A percentile compares a stretch with the other conserved stretches of the same genome.
Conservation (phyloP, 1,140 invertebrate species). For the Wasmannia auropunctata region DNA sequence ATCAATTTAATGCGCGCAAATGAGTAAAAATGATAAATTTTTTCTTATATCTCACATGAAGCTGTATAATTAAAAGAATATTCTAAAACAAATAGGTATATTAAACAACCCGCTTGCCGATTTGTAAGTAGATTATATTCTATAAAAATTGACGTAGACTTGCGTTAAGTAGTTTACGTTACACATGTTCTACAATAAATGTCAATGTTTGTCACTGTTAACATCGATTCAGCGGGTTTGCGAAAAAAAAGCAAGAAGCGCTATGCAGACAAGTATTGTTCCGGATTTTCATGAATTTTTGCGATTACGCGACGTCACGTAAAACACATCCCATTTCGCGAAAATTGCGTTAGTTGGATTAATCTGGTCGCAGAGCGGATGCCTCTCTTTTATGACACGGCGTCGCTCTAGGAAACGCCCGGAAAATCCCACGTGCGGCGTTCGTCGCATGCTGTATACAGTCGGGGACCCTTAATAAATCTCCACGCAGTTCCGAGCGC, state of each 20-base stretch:
- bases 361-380: constrained; percentile 68
- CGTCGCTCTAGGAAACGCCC: constrained; percentile 64
- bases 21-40: not conserved
- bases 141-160: not conserved
- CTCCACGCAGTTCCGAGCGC: constrained; percentile 43
- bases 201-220: constrained; percentile 27
- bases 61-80: not conserved
- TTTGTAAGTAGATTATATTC: not conserved
- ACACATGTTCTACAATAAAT: constrained; percentile 15
- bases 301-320: constrained; percentile 54
- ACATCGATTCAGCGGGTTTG: not conserved
- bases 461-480: constrained; percentile 73
- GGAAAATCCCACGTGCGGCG: constrained; percentile 63
- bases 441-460: constrained; percentile 60
- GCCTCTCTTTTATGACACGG: constrained; percentile 60
- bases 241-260: constrained; percentile 5
- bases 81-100: not conserved
- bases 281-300: constrained; percentile 60
- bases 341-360: constrained; percentile 68
- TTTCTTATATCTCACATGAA: not conserved
- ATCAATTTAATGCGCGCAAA: not conserved
- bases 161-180: not conserved
- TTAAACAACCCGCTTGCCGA: not conserved
- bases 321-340: constrained; percentile 62
- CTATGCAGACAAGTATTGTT: constrained; percentile 49